Conservation (phyloP, 1,140 invertebrate genomes). For the Drosophila virilis region DNA sequence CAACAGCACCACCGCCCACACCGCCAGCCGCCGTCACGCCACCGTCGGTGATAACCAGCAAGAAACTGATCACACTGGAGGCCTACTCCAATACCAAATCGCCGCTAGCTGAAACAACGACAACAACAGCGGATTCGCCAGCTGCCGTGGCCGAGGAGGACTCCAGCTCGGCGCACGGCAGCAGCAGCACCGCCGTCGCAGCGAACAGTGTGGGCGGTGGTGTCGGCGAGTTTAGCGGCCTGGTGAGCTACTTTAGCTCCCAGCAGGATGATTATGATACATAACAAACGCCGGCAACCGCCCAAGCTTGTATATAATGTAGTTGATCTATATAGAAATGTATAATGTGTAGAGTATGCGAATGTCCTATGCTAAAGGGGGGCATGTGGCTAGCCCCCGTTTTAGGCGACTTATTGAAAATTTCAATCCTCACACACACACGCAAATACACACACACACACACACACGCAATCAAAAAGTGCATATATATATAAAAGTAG, state of each 20-base stretch:
- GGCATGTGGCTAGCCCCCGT: slow-evolving; percentile 24
- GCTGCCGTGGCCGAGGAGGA: slow-evolving; percentile 61
- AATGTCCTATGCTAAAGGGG: slow-evolving; percentile 16
- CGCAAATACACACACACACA: slow-evolving; percentile 8
- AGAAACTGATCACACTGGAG: slow-evolving; percentile 76
- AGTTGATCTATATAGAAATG: slow-evolving; percentile 42
- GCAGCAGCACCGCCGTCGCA: slow-evolving; percentile 28
- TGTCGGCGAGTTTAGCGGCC: slow-evolving; percentile 89
- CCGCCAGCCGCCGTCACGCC: slow-evolving; percentile 13
- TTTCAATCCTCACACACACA: slow-evolving; percentile 35
- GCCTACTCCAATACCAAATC: slow-evolving; percentile 71
- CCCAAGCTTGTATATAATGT: slow-evolving; percentile 59
- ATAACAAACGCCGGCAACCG: slow-evolving; percentile 75
- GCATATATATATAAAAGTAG: slow-evolving; percentile 41
- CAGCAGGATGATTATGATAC: slow-evolving; percentile 87
- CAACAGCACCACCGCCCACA: slow-evolving; percentile 9
- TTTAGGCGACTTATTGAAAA: slow-evolving; percentile 67
- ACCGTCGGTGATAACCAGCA: slow-evolving; percentile 61
- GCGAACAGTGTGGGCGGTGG: slow-evolving; percentile 33
- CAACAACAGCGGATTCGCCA: slow-evolving; percentile 50
- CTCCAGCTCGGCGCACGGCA: slow-evolving; percentile 70
- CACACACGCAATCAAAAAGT: slow-evolving; percentile 46
- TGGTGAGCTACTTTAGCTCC: slow-evolving; percentile 93
- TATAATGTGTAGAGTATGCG: slow-evolving; percentile 32
- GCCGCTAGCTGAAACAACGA: slow-evolving; percentile 36